Evolutionary conservation across 2,113 vertebrate species (phyloP), one percentile per base, ranked within the genome.

Genomic region (Spea bombifrons): DNA sequence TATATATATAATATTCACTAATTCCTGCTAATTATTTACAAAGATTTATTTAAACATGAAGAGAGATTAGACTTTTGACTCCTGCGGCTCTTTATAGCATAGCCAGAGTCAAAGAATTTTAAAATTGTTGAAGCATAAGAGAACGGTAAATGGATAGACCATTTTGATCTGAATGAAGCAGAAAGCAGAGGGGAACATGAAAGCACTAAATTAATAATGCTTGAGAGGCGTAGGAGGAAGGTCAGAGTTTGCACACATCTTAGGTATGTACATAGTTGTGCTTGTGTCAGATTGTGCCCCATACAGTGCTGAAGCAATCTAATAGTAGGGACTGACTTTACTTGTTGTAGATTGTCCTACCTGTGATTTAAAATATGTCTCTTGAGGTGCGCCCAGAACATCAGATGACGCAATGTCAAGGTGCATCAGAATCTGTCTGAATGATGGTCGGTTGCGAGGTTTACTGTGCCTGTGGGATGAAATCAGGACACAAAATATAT

Each of bases 281-380:
- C 30, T 30, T 30, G 30, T 30, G 30, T 30, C 30, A 30, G 30
- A 30, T 30, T 30, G 30, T 30, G 30, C 30, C 30, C 30, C 30
- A 30, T 30, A 30, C 30, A 30, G 30, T 30, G 30, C 30, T 2
- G 30, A 30, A 30, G 30, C 30, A 30, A 30, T 30, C 30, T 30
- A 30, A 30, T 30, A 30, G 30, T 30, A 30, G 30, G 30, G 50
- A 52, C 2, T 6, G 50, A 30, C 30, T 52, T 52, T 52, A 52
- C 50, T 52, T 52, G 2, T 52, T 6, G 50, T 52, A 52, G 8
- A 15, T 10, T 30, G 8, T 66, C 81, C 83, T 86, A 99, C 97
- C 96, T 99, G 97, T 84, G 96, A 98, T 89, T 99, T 98, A 88
- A 99, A 99, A 85, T 99, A 99, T 5, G 96, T 99, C 90, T 99